Conservation (phyloP, 1,140 invertebrate species). For the fruit fly (Drosophila melanogaster) region Release_6_plus_ISO1_MT NC_004354.4:19785001-19785500, state of each 20-base stretch:
- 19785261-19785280: background rate
- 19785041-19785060: no score
- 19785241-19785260: constrained; percentile 16
- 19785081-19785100: no score
- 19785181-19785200: constrained; percentile 48
- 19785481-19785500: background rate
- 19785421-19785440: constrained; percentile 67
- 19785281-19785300: constrained; percentile 19
- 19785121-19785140: no score
- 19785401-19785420: constrained; percentile 1
- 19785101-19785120: no score
- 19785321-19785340: constrained; percentile 76
- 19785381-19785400: constrained; percentile 20
- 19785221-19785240: constrained; percentile 5
- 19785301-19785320: constrained; percentile 70
- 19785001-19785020: background rate
- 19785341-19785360: constrained; percentile 70
- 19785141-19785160: background rate
- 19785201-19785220: constrained; percentile 36
- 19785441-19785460: constrained; percentile 39
- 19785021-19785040: no score
- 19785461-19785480: background rate
- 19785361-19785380: constrained; percentile 38
- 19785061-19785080: no score
- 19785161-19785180: background rate